Percentiles rank a stretch among this genome's conserved stretches.
phyloP scores from a whole-genome alignment of 1,140 invertebrate genomes.

The Archivesica marissinica region DNA sequence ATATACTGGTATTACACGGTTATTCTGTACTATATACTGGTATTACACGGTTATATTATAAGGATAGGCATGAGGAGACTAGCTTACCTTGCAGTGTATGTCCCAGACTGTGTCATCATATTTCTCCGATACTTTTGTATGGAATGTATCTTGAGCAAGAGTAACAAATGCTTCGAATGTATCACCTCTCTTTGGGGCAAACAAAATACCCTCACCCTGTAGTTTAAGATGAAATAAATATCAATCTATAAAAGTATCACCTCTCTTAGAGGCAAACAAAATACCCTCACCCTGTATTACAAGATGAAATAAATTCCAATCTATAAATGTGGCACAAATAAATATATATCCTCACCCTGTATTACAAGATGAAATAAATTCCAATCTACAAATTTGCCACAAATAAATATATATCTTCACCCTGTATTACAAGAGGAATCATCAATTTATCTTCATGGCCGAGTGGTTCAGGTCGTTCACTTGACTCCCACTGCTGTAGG shows the following conservation, averaged over 20 bases:
- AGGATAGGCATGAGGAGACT: too few relatives aligned
- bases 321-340: not conserved
- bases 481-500: too few relatives aligned
- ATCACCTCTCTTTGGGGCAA: conserved; percentile 90
- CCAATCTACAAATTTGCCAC: not conserved
- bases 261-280: conserved; percentile 91
- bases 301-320: not conserved
- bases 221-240: conserved; percentile 40
- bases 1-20: too few relatives aligned
- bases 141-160: conserved; percentile 70
- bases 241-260: conserved; percentile 86
- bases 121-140: conserved; percentile 65
- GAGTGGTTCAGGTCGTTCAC: too few relatives aligned
- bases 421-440: too few relatives aligned
- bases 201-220: conserved; percentile 88
- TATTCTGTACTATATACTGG: too few relatives aligned
- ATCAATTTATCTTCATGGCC: too few relatives aligned
- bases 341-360: not conserved
- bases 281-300: conserved; percentile 87
- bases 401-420: conserved; percentile 46
- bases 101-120: conserved; percentile 76
- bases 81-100: conserved; percentile 74
- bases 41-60: too few relatives aligned
- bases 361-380: not conserved
- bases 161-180: conserved; percentile 90